A percentile compares a stretch with the other conserved stretches of the same genome.
Evolutionary conservation across 2,888 invertebrate genomes (phyloP).

Genomic region (Drosophila diplacantha): DNA sequence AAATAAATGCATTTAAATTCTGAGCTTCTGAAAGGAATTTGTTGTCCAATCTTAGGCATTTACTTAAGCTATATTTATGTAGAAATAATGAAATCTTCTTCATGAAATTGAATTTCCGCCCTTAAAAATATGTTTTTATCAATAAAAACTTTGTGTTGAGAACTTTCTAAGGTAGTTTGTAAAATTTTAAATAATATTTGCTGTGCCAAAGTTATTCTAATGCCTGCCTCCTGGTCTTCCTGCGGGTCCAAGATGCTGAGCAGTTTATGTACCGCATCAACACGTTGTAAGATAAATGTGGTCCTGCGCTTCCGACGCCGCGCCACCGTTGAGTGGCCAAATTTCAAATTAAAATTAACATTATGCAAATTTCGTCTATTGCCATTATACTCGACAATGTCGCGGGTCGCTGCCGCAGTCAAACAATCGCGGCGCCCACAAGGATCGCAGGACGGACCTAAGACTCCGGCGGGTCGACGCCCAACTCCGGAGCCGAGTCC

Average conservation of each 20-base stretch:
- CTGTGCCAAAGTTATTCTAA: not conserved
- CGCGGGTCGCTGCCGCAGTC: conserved; percentile 62
- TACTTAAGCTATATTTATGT: not conserved
- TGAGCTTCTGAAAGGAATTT: not conserved
- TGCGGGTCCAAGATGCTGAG: conserved; percentile 31
- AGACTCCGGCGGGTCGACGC: conserved; percentile 25
- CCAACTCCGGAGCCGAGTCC: not conserved
- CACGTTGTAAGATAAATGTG: conserved; percentile 64
- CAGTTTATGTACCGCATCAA: conserved; percentile 71
- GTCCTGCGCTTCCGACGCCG: conserved; percentile 24
- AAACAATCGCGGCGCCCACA: conserved; percentile 67
- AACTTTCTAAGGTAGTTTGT: not conserved
- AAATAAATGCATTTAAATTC: not conserved
- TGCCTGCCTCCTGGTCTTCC: conserved; percentile 9
- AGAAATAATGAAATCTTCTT: not conserved
- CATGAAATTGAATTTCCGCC: not conserved
- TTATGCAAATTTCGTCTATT: conserved; percentile 65
- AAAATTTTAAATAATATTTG: not conserved
- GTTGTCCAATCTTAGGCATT: not conserved
- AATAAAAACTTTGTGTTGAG: not conserved
- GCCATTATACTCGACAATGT: conserved; percentile 36
- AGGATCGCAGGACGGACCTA: conserved; percentile 31
- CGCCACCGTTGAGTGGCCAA: conserved; percentile 68
- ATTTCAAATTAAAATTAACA: conserved; percentile 72
- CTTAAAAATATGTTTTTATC: not conserved